These are phyloP conservation scores for Hyperoplus immaculatus DNA, from an alignment of 2,797 vertebrate species.

Conservation along the genomic window DNA sequence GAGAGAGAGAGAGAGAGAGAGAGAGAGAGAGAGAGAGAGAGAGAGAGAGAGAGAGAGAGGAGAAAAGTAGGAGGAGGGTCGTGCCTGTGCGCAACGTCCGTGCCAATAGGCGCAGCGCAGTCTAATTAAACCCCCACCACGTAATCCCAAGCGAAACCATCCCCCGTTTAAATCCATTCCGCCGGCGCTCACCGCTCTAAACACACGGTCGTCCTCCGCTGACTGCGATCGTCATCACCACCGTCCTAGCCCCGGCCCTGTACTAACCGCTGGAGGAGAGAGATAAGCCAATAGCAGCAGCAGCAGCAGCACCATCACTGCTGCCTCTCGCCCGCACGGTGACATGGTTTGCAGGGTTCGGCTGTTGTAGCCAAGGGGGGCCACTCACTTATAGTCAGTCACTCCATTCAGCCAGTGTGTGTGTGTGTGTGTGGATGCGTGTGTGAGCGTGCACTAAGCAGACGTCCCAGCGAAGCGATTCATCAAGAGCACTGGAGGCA, in stretches of 20 bases:
- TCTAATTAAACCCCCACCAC: conserved; percentile 85
- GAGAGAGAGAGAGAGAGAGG: conserved; percentile 6
- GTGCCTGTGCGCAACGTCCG: conserved; percentile 68
- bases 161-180: conserved; percentile 84
- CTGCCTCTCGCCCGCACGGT: conserved; percentile 65
- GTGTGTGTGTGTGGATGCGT: conserved; percentile 17
- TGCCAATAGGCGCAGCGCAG: conserved; percentile 81
- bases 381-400: conserved; percentile 28
- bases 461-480: conserved; percentile 13
- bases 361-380: conserved; percentile 72
- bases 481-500: conserved; percentile 42
- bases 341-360: conserved; percentile 80
- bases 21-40: conserved; percentile 9
- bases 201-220: conserved; percentile 49
- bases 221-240: background rate
- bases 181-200: conserved; percentile 54
- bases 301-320: conserved; percentile 46
- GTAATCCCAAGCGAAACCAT: conserved; percentile 81
- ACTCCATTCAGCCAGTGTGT: conserved; percentile 15
- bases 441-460: conserved; percentile 13
- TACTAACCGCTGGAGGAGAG: conserved; percentile 46
- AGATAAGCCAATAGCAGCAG: conserved; percentile 37
- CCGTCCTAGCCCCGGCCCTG: conserved; percentile 44
- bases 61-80: conserved; percentile 51
- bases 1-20: conserved; percentile 11